These are phyloP conservation scores for Rhinogobius similis DNA, from an alignment of 2,113 vertebrate species.

Conservation along the genomic window DNA sequence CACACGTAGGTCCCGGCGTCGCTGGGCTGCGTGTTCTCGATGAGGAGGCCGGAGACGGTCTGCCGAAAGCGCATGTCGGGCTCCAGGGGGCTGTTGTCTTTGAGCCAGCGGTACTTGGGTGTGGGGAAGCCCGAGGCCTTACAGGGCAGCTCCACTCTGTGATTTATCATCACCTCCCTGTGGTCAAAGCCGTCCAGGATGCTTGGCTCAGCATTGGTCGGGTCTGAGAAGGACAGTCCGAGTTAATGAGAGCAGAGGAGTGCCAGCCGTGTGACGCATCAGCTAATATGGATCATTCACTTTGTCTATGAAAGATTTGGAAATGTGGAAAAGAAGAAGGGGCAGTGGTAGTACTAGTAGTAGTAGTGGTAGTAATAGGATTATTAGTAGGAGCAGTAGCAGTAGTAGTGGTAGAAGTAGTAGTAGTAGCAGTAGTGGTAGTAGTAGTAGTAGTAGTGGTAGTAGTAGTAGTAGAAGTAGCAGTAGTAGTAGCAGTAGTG, in stretches of 20 bases:
- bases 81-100: conserved; percentile 94
- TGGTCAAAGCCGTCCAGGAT: conserved; percentile 97
- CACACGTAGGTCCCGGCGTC: conserved; percentile 94
- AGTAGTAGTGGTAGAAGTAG: too few species aligned
- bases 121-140: conserved; percentile 94
- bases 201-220: conserved; percentile 92
- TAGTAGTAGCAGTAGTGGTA: too few species aligned
- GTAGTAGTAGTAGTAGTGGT: too few species aligned
- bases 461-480: too few species aligned
- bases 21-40: conserved; percentile 86
- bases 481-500: too few species aligned
- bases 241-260: conserved; percentile 52
- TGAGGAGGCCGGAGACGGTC: conserved; percentile 88
- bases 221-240: conserved; percentile 78
- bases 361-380: too few species aligned
- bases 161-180: conserved; percentile 92
- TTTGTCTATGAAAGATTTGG: conserved; percentile 43
- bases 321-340: conserved; percentile 7
- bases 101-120: conserved; percentile 97
- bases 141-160: conserved; percentile 94
- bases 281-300: conserved; percentile 50
- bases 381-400: too few species aligned
- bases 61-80: conserved; percentile 93
- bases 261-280: conserved; percentile 36
- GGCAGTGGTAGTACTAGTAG: conserved; percentile 4